phyloP scores from a whole-genome alignment of 2,113 vertebrate genomes.

The Halichoerus grypus region DNA sequence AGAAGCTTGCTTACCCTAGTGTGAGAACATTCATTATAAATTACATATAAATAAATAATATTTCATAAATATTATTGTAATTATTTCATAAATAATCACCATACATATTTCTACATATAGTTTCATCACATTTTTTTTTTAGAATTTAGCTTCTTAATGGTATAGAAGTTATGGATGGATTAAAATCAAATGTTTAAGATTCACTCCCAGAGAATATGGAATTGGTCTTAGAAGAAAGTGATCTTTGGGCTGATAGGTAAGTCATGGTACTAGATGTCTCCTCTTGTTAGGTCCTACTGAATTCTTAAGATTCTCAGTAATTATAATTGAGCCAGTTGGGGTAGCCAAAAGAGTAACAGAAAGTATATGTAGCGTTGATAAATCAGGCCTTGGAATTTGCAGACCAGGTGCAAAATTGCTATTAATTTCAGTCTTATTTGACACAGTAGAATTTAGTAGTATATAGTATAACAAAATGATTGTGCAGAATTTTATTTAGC shows the following conservation, averaged over 20 bases:
- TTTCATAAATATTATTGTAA: not conserved
- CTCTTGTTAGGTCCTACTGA: not conserved
- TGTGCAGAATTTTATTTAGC: not conserved
- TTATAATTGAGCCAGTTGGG: not conserved
- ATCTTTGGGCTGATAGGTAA: not conserved
- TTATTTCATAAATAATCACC: not conserved
- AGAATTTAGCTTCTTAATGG: not conserved
- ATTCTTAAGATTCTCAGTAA: not conserved
- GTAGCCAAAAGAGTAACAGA: not conserved
- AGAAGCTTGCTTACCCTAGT: not conserved
- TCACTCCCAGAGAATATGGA: not conserved
- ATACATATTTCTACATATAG: not conserved
- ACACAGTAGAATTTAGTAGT: not conserved
- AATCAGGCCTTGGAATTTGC: not conserved
- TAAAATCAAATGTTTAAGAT: slow-evolving; percentile 27
- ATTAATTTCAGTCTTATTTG: not conserved
- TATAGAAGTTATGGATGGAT: not conserved
- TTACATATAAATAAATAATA: not conserved
- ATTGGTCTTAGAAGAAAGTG: not conserved
- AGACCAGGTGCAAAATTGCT: not conserved
- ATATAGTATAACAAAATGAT: not conserved
- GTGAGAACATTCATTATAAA: not conserved
- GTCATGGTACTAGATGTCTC: not conserved
- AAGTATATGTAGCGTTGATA: not conserved
- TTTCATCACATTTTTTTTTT: not conserved